A percentile compares a stretch with the other conserved stretches of the same genome.
These are phyloP conservation scores for Brachypterus glaber DNA, from an alignment of 2,888 invertebrate genomes.

Conservation along the genomic window DNA sequence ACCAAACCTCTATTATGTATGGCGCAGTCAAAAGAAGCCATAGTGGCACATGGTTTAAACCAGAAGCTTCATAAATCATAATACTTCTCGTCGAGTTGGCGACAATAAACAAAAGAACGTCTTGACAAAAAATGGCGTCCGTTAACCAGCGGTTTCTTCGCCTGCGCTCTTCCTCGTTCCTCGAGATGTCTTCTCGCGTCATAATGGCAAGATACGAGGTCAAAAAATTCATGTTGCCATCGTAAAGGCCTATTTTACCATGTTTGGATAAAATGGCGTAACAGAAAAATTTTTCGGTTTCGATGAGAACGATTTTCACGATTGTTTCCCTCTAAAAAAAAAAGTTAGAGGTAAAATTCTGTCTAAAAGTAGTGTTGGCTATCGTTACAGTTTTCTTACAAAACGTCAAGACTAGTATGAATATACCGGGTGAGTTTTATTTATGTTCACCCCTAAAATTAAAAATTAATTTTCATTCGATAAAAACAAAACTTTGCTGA, in stretches of 20 bases:
- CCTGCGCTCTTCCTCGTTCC: conserved; percentile 35
- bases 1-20: conserved; percentile 45
- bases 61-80: conserved; percentile 50
- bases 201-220: conserved; percentile 46
- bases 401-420: no score
- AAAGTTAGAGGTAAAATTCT: no score
- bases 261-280: conserved; percentile 50
- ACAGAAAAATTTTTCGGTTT: conserved; percentile 50
- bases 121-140: conserved; percentile 50
- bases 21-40: conserved; percentile 50
- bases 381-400: no score
- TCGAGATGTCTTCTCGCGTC: conserved; percentile 43
- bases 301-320: conserved; percentile 48
- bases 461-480: no score
- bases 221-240: conserved; percentile 45
- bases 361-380: no score
- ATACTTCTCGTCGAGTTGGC: conserved; percentile 52
- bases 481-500: no score
- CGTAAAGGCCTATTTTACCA: conserved; percentile 52
- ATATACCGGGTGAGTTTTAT: no score
- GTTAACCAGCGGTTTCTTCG: conserved; percentile 50
- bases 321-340: conserved; percentile 49
- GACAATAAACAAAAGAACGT: conserved; percentile 46
- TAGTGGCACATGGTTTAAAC: conserved; percentile 47
- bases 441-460: no score